Percentiles rank a stretch among this genome's conserved stretches.
phyloP scores from a whole-genome alignment of 2,888 invertebrate species.

The Pristionchus entomophagus region DNA sequence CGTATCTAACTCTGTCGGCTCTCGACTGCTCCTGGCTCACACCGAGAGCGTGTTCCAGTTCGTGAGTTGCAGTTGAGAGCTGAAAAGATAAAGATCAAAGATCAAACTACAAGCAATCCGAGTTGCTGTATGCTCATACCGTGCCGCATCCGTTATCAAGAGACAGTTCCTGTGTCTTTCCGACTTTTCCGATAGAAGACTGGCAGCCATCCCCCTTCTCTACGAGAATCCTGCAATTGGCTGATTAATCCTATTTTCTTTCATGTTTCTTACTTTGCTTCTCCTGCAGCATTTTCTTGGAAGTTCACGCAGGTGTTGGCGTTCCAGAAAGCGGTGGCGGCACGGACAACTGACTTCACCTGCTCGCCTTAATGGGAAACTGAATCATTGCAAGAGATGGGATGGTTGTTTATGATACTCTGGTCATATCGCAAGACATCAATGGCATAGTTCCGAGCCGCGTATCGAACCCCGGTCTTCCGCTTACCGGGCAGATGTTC shows the following conservation, averaged over 20 bases:
- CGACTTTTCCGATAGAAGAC: background rate
- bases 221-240: background rate
- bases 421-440: no score
- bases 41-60: constrained; percentile 32
- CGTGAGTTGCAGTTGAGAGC: constrained; percentile 19
- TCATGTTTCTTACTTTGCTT: background rate
- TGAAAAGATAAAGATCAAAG: background rate
- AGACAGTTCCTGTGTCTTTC: constrained; percentile 24
- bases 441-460: no score
- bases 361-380: background rate
- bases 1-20: constrained; percentile 14
- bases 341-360: background rate
- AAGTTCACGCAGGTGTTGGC: constrained; percentile 29
- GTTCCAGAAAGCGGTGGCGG: constrained; percentile 24
- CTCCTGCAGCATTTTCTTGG: constrained; percentile 26
- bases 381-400: background rate
- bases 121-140: constrained; percentile 3
- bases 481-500: no score
- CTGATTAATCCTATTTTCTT: no score
- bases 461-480: no score
- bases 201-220: background rate
- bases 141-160: constrained; percentile 10
- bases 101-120: background rate
- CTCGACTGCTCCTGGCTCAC: constrained; percentile 32
- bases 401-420: no score